A percentile compares a stretch with the other conserved stretches of the same genome.
These are phyloP conservation scores for Heliconius aoede DNA, from an alignment of 2,888 invertebrate species.

Conservation along the genomic window DNA sequence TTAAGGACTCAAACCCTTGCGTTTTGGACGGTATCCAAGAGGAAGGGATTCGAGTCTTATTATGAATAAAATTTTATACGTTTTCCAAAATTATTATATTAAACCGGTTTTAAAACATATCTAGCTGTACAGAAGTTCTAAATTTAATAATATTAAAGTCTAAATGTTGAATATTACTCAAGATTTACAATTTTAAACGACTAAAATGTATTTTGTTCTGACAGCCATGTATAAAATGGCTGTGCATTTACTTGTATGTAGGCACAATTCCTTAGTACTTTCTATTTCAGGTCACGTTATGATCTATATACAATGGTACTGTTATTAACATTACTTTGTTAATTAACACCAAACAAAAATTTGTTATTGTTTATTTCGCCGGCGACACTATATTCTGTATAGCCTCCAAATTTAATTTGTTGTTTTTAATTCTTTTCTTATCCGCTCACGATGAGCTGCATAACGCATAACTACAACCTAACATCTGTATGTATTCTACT, in stretches of 20 bases:
- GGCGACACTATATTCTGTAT: conserved; percentile 7
- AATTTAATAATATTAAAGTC: background rate
- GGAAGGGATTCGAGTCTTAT: background rate
- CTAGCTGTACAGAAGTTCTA: background rate
- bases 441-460: background rate
- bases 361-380: background rate
- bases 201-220: background rate
- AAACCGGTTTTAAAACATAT: background rate
- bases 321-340: conserved; percentile 18
- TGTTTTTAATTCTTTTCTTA: background rate
- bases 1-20: too few relatives aligned
- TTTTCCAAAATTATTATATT: background rate
- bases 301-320: conserved; percentile 32
- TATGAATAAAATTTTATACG: background rate
- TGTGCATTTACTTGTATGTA: conserved; percentile 18
- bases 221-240: conserved; percentile 1
- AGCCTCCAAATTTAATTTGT: conserved; percentile 2
- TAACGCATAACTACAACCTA: conserved; percentile 14
- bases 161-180: too few relatives aligned
- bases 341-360: conserved; percentile 5
- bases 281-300: conserved; percentile 45
- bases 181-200: background rate
- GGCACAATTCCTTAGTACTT: conserved; percentile 37
- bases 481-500: conserved; percentile 2
- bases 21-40: too few relatives aligned